phyloP scores from a whole-genome alignment of 2,888 invertebrate genomes.

The Phalera bucephala region DNA sequence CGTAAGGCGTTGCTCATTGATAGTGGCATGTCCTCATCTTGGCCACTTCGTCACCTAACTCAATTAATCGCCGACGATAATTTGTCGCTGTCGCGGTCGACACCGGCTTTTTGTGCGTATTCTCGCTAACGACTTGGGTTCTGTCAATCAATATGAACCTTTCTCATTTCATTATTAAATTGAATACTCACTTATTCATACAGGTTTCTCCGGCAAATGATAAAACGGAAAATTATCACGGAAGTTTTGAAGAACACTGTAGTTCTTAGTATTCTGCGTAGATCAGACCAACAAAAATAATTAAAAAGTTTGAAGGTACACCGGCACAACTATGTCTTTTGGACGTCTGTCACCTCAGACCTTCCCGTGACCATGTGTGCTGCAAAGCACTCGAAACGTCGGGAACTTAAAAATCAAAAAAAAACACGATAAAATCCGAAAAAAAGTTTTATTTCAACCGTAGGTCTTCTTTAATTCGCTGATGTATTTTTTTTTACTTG shows the following conservation, averaged over 20 bases:
- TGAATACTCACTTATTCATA: constrained; percentile 4
- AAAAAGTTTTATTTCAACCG: too few relatives aligned
- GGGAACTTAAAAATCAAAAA: too few relatives aligned
- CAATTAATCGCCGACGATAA: constrained; percentile 48
- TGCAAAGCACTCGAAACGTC: too few relatives aligned
- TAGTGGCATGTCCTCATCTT: constrained; percentile 13
- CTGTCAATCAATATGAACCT: constrained; percentile 32
- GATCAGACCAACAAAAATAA: too few relatives aligned
- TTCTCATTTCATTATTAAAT: constrained; percentile 4
- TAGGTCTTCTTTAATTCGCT: too few relatives aligned
- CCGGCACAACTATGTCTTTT: too few relatives aligned
- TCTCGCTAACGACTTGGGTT: constrained; percentile 32
- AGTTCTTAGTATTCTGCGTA: too few relatives aligned
- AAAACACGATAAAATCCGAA: too few relatives aligned
- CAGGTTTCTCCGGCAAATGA: not conserved
- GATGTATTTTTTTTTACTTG: not conserved
- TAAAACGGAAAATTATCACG: not conserved
- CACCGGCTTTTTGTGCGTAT: constrained; percentile 29
- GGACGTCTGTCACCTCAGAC: too few relatives aligned
- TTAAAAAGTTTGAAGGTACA: too few relatives aligned
- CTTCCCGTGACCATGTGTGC: too few relatives aligned
- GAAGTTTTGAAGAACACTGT: not conserved
- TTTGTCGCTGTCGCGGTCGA: constrained; percentile 45
- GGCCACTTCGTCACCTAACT: constrained; percentile 40
- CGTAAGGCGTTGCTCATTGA: constrained; percentile 10